Evolutionary conservation across 2,888 invertebrate genomes (phyloP).

Genomic region (Meloe dianella): DNA sequence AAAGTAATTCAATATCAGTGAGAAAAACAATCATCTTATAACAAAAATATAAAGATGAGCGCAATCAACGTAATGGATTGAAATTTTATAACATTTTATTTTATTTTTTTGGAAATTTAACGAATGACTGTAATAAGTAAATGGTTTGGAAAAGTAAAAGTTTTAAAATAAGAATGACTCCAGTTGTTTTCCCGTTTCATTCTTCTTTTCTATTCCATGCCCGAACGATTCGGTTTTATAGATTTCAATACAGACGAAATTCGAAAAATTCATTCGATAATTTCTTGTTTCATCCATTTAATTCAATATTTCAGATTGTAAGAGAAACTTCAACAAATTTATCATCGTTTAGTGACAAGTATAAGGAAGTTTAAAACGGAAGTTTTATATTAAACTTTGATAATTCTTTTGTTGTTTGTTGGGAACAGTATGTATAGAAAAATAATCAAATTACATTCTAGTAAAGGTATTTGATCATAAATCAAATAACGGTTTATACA

Average conservation of each 20-base stretch:
- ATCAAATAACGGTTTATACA: not conserved
- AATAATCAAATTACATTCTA: not conserved
- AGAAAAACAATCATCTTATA: not conserved
- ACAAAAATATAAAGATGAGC: not conserved
- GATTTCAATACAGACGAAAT: not conserved
- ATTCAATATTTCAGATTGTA: not conserved
- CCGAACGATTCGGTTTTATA: too few species aligned
- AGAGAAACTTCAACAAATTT: not conserved
- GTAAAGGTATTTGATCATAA: not conserved
- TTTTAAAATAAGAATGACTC: not conserved
- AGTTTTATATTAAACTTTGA: conserved; percentile 2
- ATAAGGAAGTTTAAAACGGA: not conserved
- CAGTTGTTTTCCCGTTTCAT: not conserved
- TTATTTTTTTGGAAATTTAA: too few species aligned
- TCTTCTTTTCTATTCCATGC: not conserved
- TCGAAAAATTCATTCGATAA: not conserved
- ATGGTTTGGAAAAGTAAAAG: not conserved
- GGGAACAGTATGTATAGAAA: not conserved
- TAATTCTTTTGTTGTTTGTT: not conserved
- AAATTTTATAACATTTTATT: not conserved
- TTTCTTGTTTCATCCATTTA: not conserved
- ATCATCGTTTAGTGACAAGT: not conserved
- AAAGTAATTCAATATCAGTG: not conserved
- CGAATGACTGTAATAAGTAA: conserved; percentile 6
- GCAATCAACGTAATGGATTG: conserved; percentile 11